Evolutionary conservation across 2,113 vertebrate species (phyloP), one percentile per base, ranked within the genome.

Genomic region (Rattus norvegicus): DNA sequence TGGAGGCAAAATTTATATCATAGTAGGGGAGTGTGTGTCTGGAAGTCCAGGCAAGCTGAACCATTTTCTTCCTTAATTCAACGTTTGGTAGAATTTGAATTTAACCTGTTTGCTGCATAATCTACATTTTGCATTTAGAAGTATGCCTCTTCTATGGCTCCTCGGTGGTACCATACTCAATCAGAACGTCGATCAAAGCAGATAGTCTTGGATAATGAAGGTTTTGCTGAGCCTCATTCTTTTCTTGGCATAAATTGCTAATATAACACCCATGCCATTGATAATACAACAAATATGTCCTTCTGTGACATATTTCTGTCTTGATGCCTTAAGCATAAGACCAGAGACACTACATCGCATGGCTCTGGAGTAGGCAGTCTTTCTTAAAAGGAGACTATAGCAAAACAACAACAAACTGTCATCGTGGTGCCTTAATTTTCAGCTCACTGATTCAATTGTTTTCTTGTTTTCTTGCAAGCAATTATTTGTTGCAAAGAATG

Each of bases 111-210:
- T 75, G 33, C 39, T 91, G 39, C 36, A 52, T 88, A 73, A 49
- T 95, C 17, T 88, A 26, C 75, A 47, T 67, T 92, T 89, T 93
- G 88, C 39, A 54, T 54, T 19, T n/a, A 80, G 30, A 85, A 92
- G 69, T 30, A 5, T 83, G 9, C 8, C 70, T 91, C 12, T 80
- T 95, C 16, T 72, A 67, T 76, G n/a, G 26, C 33, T 70, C 36
- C 80, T 5, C 17, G 59, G 1, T 88, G 61, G 30, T 59, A 65
- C 75, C 14, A 80, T 67, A 59, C 47, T 95, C 36, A 65, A 7
- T 92, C 75, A 70, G 70, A 56, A 49, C 52, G 65, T 12, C 13
- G 61, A 24, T 43, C 52, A 75, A 47, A 65, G 69, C 43, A 73
- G 52, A 91, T 8, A 84, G 49, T 24, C 73, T 73, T 67, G 30